These are phyloP conservation scores for Lagodon rhomboides DNA, from an alignment of 2,797 vertebrate genomes.

Conservation along the genomic window DNA sequence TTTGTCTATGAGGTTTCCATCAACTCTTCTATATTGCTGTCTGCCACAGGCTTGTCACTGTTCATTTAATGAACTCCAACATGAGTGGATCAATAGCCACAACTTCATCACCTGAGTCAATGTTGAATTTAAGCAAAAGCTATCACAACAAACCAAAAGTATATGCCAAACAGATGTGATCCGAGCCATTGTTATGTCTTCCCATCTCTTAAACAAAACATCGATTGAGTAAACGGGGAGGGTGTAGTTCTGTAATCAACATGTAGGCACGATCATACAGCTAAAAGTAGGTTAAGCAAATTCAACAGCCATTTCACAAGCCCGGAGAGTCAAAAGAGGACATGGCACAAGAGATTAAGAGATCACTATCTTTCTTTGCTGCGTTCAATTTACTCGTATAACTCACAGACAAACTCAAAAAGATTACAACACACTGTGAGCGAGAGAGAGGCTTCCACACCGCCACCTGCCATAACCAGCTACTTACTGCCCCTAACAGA, in stretches of 20 bases:
- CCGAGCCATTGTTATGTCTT: neutral
- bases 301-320: constrained; percentile 39
- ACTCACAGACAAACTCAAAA: constrained; percentile 16
- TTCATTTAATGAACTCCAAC: neutral
- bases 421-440: constrained; percentile 19
- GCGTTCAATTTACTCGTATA: constrained; percentile 20
- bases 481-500: constrained; percentile 41
- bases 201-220: neutral
- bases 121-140: neutral
- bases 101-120: neutral
- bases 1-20: neutral
- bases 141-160: neutral
- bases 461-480: constrained; percentile 45
- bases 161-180: neutral
- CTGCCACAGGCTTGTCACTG: neutral
- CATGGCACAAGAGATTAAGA: constrained; percentile 33
- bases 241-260: constrained; percentile 19
- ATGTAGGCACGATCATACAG: neutral
- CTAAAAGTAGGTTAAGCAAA: constrained; percentile 62
- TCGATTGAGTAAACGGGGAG: neutral
- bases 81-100: neutral
- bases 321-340: constrained; percentile 41
- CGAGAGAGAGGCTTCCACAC: constrained; percentile 12
- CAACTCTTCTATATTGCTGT: no score
- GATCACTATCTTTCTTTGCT: constrained; percentile 11